A percentile compares a stretch with the other conserved stretches of the same genome.
These are phyloP conservation scores for Pipistrellus pipistrellus DNA, from an alignment of 2,797 vertebrate genomes.

Conservation along the genomic window DNA sequence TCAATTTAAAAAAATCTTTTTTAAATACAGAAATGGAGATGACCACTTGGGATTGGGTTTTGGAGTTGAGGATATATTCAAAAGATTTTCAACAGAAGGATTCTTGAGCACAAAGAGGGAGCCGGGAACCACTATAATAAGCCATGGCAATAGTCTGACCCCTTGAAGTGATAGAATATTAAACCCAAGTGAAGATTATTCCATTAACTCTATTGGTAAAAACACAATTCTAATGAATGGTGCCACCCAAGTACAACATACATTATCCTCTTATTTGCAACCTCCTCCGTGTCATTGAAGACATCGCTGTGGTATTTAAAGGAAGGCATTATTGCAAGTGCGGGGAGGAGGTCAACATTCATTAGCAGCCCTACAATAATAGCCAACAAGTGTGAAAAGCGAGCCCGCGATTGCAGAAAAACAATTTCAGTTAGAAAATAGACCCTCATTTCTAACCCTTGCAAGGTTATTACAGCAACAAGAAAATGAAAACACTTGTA, in stretches of 20 bases:
- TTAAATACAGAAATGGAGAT: neutral
- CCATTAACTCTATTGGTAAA: slow-evolving; percentile 50
- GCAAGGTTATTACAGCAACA: slow-evolving; percentile 52
- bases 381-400: slow-evolving; percentile 63
- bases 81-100: neutral
- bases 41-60: neutral
- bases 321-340: slow-evolving; percentile 7
- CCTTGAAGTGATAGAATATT: slow-evolving; percentile 11
- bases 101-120: neutral
- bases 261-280: slow-evolving; percentile 59
- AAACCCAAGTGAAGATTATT: neutral
- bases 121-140: neutral
- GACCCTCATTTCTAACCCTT: slow-evolving; percentile 64
- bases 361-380: slow-evolving; percentile 71
- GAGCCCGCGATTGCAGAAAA: slow-evolving; percentile 41
- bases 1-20: neutral
- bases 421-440: slow-evolving; percentile 72
- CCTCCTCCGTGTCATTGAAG: slow-evolving; percentile 60
- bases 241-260: slow-evolving; percentile 55
- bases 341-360: slow-evolving; percentile 65
- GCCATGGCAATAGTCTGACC: neutral
- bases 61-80: neutral
- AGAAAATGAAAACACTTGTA: slow-evolving; percentile 73
- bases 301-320: slow-evolving; percentile 52
- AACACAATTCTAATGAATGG: slow-evolving; percentile 67